Evolutionary conservation across 2,113 vertebrate species (phyloP).

Genomic region (Embiotoca jacksoni): DNA sequence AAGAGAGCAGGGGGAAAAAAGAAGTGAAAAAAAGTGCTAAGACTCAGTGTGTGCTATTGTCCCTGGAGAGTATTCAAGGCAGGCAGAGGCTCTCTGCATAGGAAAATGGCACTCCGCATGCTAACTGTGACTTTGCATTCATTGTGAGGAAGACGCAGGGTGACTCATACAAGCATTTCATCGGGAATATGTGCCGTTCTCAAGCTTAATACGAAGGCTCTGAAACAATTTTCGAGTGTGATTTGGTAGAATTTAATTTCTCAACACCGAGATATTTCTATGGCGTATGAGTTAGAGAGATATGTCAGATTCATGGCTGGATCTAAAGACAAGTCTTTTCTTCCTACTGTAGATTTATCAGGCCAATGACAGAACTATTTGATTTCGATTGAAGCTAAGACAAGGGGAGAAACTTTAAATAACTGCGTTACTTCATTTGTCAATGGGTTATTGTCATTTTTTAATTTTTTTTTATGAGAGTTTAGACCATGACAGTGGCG

Average conservation of each 20-base stretch:
- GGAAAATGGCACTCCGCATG: slow-evolving; percentile 67
- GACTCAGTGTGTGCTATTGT: slow-evolving; percentile 66
- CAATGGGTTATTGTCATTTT: not conserved
- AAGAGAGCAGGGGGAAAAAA: slow-evolving; percentile 19
- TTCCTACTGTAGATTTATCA: slow-evolving; percentile 17
- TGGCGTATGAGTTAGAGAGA: not conserved
- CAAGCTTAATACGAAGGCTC: slow-evolving; percentile 28
- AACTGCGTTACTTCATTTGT: slow-evolving; percentile 13
- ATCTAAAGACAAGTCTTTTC: not conserved
- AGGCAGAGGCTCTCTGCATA: slow-evolving; percentile 66
- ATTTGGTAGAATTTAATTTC: slow-evolving; percentile 52
- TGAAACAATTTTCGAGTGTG: slow-evolving; percentile 52
- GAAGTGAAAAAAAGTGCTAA: slow-evolving; percentile 27
- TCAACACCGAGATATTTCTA: slow-evolving; percentile 9
- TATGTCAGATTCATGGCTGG: not conserved
- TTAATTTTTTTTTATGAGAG: slow-evolving; percentile 14
- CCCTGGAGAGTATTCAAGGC: slow-evolving; percentile 72
- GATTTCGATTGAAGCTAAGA: slow-evolving; percentile 25
- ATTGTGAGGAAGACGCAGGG: slow-evolving; percentile 68
- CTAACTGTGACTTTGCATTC: slow-evolving; percentile 80
- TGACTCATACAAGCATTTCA: slow-evolving; percentile 77
- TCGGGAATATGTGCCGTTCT: slow-evolving; percentile 31
- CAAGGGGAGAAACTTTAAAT: slow-evolving; percentile 14
- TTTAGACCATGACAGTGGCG: not conserved
- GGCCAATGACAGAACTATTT: slow-evolving; percentile 9